A percentile compares a stretch with the other conserved stretches of the same genome.
phyloP scores from a whole-genome alignment of 1,140 invertebrate species.

The Hydropsyche tenuis region DNA sequence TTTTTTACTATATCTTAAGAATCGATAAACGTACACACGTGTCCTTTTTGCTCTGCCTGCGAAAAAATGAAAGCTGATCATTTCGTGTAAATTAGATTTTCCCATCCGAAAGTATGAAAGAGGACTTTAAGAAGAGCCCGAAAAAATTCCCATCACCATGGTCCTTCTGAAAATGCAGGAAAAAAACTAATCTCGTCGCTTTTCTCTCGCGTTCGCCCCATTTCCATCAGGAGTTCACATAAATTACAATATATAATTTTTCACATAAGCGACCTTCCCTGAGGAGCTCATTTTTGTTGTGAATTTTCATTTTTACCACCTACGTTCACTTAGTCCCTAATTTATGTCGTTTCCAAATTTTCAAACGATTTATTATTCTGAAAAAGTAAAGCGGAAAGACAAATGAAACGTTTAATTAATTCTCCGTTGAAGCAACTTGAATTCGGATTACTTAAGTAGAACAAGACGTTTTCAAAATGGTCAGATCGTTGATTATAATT shows the following conservation, averaged over 20 bases:
- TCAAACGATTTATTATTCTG: background rate
- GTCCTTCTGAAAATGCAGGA: background rate
- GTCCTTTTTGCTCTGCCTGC: background rate
- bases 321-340: background rate
- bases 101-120: background rate
- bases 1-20: background rate
- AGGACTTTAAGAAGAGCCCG: background rate
- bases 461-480: too few species aligned
- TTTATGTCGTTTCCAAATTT: background rate
- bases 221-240: conserved; percentile 28
- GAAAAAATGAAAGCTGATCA: conserved; percentile 32
- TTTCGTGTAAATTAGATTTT: conserved; percentile 32
- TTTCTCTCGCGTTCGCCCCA: background rate
- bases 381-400: too few species aligned
- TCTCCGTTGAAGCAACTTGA: background rate
- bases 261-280: conserved; percentile 4
- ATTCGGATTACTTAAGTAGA: too few species aligned
- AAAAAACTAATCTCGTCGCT: conserved; percentile 18
- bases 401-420: too few species aligned
- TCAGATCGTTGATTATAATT: too few species aligned
- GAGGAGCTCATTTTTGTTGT: background rate
- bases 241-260: conserved; percentile 36
- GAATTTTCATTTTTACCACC: background rate
- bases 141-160: conserved; percentile 5
- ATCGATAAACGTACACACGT: conserved; percentile 15